Conservation (phyloP, 2,113 vertebrate genomes). For the Bubo blakistoni region DNA sequence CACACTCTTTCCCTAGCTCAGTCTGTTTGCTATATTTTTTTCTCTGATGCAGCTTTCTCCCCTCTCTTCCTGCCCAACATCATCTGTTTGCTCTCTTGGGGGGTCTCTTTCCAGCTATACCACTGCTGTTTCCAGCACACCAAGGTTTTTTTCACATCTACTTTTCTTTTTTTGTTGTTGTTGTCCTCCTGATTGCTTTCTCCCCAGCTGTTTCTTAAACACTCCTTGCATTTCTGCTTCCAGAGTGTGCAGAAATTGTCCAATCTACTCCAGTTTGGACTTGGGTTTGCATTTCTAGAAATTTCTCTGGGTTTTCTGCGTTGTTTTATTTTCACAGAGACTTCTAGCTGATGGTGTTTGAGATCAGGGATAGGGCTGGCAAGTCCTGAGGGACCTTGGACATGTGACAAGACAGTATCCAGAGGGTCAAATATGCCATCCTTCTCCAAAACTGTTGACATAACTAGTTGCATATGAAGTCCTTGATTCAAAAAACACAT, state of each 20-base stretch:
- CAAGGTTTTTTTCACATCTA: not conserved
- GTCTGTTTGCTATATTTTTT: not conserved
- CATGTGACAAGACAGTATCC: not conserved
- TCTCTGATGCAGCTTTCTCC: not conserved
- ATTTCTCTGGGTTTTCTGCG: not conserved
- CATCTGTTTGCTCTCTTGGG: not conserved
- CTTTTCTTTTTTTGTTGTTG: not conserved
- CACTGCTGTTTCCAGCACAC: not conserved
- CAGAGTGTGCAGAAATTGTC: not conserved
- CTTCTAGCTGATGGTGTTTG: not conserved
- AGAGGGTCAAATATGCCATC: not conserved
- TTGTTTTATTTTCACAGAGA: not conserved
- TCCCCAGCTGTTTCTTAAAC: not conserved
- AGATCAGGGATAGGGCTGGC: not conserved
- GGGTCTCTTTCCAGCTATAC: not conserved
- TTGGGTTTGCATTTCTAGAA: not conserved
- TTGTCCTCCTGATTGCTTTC: slow-evolving; percentile 5
- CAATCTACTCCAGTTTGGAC: not conserved
- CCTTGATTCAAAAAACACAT: not conserved
- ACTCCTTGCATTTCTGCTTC: not conserved
- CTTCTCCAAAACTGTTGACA: not conserved
- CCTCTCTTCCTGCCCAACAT: not conserved
- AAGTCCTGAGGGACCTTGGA: not conserved
- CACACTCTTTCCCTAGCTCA: not conserved
- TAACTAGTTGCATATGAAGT: not conserved